Base-by-base conservation (phyloP, 2,888 invertebrate species). In the Drosophila hamatofila region DNA sequence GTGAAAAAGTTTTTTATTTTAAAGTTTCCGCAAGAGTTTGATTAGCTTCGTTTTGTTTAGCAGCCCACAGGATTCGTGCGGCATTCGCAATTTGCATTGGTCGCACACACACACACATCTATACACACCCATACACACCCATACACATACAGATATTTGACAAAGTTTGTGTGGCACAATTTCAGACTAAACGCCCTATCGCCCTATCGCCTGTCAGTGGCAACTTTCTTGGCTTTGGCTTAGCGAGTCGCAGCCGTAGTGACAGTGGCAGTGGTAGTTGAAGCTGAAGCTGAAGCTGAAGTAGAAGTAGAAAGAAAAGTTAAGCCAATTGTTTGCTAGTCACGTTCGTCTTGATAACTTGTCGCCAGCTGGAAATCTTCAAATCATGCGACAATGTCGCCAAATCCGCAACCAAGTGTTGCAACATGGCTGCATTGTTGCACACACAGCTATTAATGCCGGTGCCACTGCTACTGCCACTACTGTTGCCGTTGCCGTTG, bases 281-380 rank as follows among this genome's bases (percentile, higher is more conserved):
- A 30, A 25, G 37, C n/a, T 37, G 44, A 44, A 55, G n/a, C 33
- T 12, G 59, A 56, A 54, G 44, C 48, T 46, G 63, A 27, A 63
- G 59, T n/a, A 30, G 55, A 30, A 25, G 37, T 23, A 33, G 44
- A 48, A 56, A 23, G 67, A 41, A 44, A 74, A 87, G 85, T 83
- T 82, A 84, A 83, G 80, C 83, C 80, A 87, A 85, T 80, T 85
- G 83, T 86, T 88, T 80, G 84, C 86, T 65, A 85, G 88, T 85
- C 84, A 85, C 84, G 84, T 85, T 85, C 89, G 86, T 83, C 88
- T 86, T 88, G 84, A 85, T 85, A 85, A 88, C 87, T 84, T 84
- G 88, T 88, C 84, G 88, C 79, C 88, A 83, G 84, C 87, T 85
- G 81, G 84, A 85, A 85, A 88, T 85, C 88, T 88, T 74, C 72